Evolutionary conservation across 53 echinoderm and acorn worm genomes (phyloP).

Genomic region (Arbacia lixula): DNA sequence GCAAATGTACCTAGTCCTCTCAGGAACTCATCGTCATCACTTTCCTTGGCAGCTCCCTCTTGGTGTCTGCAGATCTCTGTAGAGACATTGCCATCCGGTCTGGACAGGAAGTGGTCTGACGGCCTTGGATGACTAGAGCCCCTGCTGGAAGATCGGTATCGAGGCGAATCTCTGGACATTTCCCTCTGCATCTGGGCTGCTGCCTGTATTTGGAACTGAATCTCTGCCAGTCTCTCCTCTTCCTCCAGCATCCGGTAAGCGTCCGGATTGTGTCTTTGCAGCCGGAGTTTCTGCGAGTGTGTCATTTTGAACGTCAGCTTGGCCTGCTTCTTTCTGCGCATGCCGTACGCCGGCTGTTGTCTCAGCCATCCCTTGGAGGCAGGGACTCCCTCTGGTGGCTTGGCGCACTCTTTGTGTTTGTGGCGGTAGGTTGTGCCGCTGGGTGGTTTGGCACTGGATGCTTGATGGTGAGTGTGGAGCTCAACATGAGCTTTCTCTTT

Average conservation of each 20-base stretch:
- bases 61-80: slow-evolving; percentile 71
- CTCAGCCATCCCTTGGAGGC: slow-evolving; percentile 80
- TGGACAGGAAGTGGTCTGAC: background rate
- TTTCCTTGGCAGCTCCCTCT: slow-evolving; percentile 22
- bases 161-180: slow-evolving; percentile 8
- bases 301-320: slow-evolving; percentile 92
- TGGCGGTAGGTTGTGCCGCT: slow-evolving; percentile 57
- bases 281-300: slow-evolving; percentile 86
- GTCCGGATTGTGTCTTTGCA: slow-evolving; percentile 92
- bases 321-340: slow-evolving; percentile 27
- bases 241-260: slow-evolving; percentile 66
- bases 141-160: background rate
- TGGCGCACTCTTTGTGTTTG: slow-evolving; percentile 78
- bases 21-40: background rate
- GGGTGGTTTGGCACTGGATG: background rate
- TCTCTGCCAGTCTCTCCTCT: slow-evolving; percentile 61
- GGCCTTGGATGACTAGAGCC: background rate
- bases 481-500: background rate
- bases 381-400: slow-evolving; percentile 72
- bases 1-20: slow-evolving; percentile 12
- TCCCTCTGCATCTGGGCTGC: slow-evolving; percentile 44
- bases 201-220: slow-evolving; percentile 38
- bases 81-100: slow-evolving; percentile 47
- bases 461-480: background rate
- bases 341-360: slow-evolving; percentile 66